Evolutionary conservation across 2,797 vertebrate genomes (phyloP), one percentile per base, ranked within the genome.

Genomic region (Cyclopterus lumpus): DNA sequence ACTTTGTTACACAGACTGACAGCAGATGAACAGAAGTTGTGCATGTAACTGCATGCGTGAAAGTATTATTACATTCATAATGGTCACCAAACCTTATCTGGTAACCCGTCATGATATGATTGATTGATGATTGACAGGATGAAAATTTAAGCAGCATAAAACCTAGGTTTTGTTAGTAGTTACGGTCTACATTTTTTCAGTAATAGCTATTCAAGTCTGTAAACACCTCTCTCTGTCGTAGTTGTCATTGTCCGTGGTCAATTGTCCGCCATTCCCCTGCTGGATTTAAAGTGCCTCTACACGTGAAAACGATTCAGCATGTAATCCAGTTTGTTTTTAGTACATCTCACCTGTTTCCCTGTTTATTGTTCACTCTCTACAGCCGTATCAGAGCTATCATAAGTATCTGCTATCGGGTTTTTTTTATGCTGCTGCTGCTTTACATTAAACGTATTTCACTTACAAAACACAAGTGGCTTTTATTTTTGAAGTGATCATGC

Each of bases 1-100:
- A 59, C 67, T 78, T 24, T 60, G n/a, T 58, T 26, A n/a, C 28
- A 60, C 53, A 72, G 36, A 44, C 20, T 12, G 38, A 44, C 15
- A 68, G 34, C 48, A 40, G n/a, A 71, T 44, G 30, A 38, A 54
- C 59, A 63, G 14, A 67, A 69, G 32, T 30, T 64, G 22, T 10
- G 51, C 24, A 54, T 51, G 30, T 22, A 5, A n/a, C 8, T 34
- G 12, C 22, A 34, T n/a, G 24, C 12, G 7, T 68, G 2, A 42
- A 48, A 48, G 59, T 65, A 8, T 71, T 12, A 22, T 68, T 48
- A 46, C 1, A 20, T 65, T 20, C 11, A 6, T 40, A 62, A 48
- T 36, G 1, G 4, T 55, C 67, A 28, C 14, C 22, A 60, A 60
- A 20, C 8, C 24, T 16, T 7, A 68, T 70, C 24, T 53, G 30